Evolutionary conservation across 2,888 invertebrate genomes (phyloP).

Genomic region (Yponomeuta malinellus): DNA sequence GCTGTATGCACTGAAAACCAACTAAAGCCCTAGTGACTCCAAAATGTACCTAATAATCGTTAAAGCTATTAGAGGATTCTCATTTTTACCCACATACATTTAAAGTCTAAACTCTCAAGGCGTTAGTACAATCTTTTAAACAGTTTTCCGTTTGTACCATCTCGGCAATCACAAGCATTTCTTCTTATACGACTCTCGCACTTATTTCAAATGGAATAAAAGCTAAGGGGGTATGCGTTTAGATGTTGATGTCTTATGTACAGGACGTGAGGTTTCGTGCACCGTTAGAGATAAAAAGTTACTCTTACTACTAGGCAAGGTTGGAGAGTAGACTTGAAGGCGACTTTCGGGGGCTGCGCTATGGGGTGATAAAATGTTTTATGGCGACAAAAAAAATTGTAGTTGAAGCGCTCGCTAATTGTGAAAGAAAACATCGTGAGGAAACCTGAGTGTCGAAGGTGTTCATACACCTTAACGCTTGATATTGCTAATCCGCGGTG

Average conservation of each 20-base stretch:
- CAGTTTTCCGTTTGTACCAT: background rate
- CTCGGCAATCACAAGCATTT: background rate
- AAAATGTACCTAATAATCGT: constrained; percentile 1
- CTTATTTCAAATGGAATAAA: background rate
- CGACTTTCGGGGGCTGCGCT: background rate
- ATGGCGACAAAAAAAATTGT: no score
- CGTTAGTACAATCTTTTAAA: background rate
- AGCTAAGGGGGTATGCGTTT: background rate
- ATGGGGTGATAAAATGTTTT: constrained; percentile 5
- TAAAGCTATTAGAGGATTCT: background rate
- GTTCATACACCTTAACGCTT: no score
- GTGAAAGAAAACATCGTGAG: no score
- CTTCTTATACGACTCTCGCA: background rate
- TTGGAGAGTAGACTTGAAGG: constrained; percentile 5
- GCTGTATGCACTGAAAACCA: background rate
- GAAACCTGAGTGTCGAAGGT: no score
- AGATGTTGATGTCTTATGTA: background rate
- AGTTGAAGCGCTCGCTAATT: no score
- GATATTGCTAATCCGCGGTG: no score
- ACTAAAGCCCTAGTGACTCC: background rate
- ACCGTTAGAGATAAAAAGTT: constrained; percentile 11
- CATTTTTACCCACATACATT: background rate
- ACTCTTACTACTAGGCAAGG: background rate
- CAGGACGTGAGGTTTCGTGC: constrained; percentile 4
- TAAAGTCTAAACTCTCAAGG: background rate